Base-by-base conservation (phyloP, 2,888 invertebrate genomes). In the Sphaeridia pumilis region DNA sequence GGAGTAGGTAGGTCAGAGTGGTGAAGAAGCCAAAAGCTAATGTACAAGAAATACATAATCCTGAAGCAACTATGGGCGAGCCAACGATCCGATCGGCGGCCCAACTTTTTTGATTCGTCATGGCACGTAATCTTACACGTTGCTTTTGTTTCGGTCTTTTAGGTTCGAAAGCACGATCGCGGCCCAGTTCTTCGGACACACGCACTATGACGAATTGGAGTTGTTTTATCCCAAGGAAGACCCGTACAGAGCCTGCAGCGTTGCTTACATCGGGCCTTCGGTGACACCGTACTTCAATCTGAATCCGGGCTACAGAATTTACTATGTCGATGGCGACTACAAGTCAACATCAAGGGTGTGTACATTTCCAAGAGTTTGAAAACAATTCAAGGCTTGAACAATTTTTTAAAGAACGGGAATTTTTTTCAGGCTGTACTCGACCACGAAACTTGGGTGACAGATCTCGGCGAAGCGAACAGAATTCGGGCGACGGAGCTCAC, bases 361-460 rank as follows among this genome's bases (percentile, higher is more conserved):
- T n/a, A n/a, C n/a, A n/a, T n/a, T n/a, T n/a, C n/a, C n/a, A n/a
- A n/a, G n/a, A n/a, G 20, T 43, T 43, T 43, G 41, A n/a, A 7
- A 17, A 17, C 17, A 7, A 12, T 31, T 2, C 4, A 14, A 21
- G 42, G 42, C n/a, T n/a, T n/a, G n/a, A n/a, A n/a, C n/a, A n/a
- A n/a, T n/a, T n/a, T n/a, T n/a, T n/a, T n/a, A n/a, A n/a, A n/a
- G n/a, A n/a, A n/a, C n/a, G n/a, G n/a, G n/a, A n/a, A n/a, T n/a
- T n/a, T 7, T 26, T 46, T 47, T n/a, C 27, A 86, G 85, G 76
- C 84, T 71, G 90, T 95, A 21, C 80, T 93, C 20, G 94, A 95
- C 71, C 93, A 92, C 68, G 92, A 93, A 70, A 89, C 87, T 1
- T 94, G 92, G 88, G 86, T 88, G 44, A 87, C 94, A 84, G 92